Conservation (phyloP, 2,797 vertebrate species). For the Cichlasoma orientale region DNA sequence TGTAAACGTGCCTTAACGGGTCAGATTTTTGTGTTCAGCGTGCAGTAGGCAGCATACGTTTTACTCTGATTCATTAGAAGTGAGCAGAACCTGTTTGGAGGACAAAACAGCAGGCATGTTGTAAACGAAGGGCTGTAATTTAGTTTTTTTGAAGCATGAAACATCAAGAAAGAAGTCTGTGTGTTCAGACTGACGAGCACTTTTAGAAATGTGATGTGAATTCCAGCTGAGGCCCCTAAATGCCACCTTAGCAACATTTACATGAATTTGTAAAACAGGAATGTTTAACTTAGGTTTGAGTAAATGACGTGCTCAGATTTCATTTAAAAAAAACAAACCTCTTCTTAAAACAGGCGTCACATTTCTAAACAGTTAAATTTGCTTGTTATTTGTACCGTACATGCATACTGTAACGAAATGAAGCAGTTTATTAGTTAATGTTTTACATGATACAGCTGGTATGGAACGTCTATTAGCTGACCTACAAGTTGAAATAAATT, state of each 20-base stretch:
- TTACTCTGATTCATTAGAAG: background rate
- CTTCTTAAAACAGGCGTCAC: background rate
- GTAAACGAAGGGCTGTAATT: background rate
- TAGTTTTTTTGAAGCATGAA: background rate
- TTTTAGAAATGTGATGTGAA: background rate
- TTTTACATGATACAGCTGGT: background rate
- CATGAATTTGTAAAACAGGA: background rate
- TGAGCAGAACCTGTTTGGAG: background rate
- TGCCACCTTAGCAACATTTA: background rate
- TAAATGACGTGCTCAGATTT: background rate
- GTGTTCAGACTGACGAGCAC: background rate
- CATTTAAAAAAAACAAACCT: rapidly evolving
- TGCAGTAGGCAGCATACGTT: background rate
- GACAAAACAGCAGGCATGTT: background rate
- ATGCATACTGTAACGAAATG: no score
- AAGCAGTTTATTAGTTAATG: background rate
- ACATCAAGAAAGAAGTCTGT: no score
- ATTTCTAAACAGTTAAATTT: background rate
- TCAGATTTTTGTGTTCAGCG: background rate
- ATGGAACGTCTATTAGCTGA: no score
- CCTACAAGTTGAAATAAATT: background rate
- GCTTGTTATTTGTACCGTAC: background rate
- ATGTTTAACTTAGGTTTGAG: background rate
- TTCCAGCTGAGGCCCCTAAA: background rate
- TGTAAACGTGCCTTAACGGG: background rate